phyloP scores from a whole-genome alignment of 2,888 invertebrate genomes.

The Hofmannophila pseudospretella region DNA sequence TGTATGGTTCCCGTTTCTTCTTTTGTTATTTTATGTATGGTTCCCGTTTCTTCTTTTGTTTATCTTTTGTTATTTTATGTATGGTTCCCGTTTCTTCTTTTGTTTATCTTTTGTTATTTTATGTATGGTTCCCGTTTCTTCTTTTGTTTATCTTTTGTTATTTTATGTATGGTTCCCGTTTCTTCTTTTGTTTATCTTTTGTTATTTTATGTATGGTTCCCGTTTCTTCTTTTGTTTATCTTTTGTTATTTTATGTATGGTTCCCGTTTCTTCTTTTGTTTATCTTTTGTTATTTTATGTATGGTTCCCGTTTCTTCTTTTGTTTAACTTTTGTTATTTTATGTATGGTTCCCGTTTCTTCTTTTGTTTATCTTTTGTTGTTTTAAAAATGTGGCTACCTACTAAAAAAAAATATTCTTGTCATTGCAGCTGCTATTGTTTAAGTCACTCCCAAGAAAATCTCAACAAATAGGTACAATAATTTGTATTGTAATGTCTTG shows the following conservation, averaged over 20 bases:
- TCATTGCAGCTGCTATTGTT: conserved; percentile 76
- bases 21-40: conserved; percentile 2
- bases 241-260: conserved; percentile 2
- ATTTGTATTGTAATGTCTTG: conserved; percentile 47
- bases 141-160: not conserved
- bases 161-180: conserved; percentile 3
- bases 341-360: conserved; percentile 2
- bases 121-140: conserved; percentile 2
- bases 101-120: not conserved
- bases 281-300: not conserved
- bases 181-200: too few relatives aligned
- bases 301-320: conserved; percentile 6
- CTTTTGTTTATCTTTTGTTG: too few relatives aligned
- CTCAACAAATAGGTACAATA: conserved; percentile 72
- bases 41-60: not conserved
- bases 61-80: not conserved
- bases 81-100: conserved; percentile 2
- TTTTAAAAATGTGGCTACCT: conserved; percentile 33
- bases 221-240: too few relatives aligned
- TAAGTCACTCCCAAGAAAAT: conserved; percentile 74
- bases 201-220: conserved; percentile 4
- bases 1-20: not conserved
- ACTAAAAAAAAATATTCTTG: conserved; percentile 49
- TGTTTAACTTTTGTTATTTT: not conserved
- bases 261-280: not conserved